These are phyloP conservation scores for Anarhynchus alexandrinus DNA, from an alignment of 2,113 vertebrate species.

Conservation along the genomic window DNA sequence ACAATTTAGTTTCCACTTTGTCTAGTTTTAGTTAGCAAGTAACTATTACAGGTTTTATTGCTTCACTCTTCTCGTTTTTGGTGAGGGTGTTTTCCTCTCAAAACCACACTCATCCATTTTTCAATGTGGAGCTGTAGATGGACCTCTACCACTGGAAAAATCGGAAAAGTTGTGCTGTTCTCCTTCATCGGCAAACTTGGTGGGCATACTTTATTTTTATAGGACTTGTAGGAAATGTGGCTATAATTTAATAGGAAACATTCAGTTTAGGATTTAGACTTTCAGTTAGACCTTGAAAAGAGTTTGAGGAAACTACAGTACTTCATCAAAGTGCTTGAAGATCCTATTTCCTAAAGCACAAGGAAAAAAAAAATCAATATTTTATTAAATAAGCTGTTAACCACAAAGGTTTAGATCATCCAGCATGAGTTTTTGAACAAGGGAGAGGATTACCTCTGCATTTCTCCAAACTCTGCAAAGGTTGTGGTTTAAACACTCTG, in stretches of 20 bases:
- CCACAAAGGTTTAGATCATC: constrained; percentile 26
- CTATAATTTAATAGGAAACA: not conserved
- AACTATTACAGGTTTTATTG: not conserved
- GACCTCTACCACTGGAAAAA: not conserved
- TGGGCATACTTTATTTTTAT: not conserved
- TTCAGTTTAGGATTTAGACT: constrained; percentile 17
- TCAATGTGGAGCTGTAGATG: not conserved
- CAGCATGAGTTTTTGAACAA: not conserved
- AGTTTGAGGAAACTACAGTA: not conserved
- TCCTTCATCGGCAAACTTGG: not conserved
- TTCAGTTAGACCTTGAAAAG: constrained; percentile 10
- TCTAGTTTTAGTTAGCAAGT: not conserved
- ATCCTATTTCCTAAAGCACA: not conserved
- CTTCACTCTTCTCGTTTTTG: not conserved
- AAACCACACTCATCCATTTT: not conserved
- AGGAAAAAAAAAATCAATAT: not conserved
- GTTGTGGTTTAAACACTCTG: not conserved
- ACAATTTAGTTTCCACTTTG: not conserved
- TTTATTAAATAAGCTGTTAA: constrained; percentile 47
- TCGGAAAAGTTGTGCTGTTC: not conserved
- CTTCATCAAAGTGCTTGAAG: constrained; percentile 15
- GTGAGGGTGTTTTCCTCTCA: not conserved
- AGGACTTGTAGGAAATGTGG: not conserved
- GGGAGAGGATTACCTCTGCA: not conserved
- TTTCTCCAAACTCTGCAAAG: not conserved